Conservation (phyloP, 2,113 vertebrate species). For the Notarius quadriscutis region DNA sequence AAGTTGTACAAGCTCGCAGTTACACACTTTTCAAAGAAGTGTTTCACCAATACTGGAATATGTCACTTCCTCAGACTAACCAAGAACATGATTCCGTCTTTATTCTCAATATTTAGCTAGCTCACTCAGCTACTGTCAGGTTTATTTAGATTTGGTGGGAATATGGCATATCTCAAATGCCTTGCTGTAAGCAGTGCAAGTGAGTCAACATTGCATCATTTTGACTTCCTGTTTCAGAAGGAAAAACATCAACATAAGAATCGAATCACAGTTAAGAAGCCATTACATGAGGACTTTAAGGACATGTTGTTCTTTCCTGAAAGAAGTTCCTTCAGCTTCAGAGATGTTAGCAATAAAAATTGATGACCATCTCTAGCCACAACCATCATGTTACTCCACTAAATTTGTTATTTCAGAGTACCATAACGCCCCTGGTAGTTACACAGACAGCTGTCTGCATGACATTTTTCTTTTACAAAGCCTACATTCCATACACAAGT, state of each 20-base stretch:
- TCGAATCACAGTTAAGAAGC: background rate
- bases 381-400: background rate
- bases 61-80: background rate
- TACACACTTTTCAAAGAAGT: background rate
- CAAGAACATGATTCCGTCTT: background rate
- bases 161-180: background rate
- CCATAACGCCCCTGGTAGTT: background rate
- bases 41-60: background rate
- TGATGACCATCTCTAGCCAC: background rate
- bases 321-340: background rate
- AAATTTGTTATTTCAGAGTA: constrained; percentile 9
- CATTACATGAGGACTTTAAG: background rate
- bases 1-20: background rate
- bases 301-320: background rate
- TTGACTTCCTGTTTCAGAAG: background rate
- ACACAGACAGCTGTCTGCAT: constrained; percentile 14
- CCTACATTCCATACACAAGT: background rate
- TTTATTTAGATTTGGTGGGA: background rate
- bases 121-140: background rate
- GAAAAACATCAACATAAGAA: background rate
- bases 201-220: background rate
- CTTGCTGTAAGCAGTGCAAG: background rate
- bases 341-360: background rate
- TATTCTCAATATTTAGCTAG: background rate
- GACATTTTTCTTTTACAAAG: background rate